Conservation (phyloP, 2,888 invertebrate genomes). For the Biston betularia region DNA sequence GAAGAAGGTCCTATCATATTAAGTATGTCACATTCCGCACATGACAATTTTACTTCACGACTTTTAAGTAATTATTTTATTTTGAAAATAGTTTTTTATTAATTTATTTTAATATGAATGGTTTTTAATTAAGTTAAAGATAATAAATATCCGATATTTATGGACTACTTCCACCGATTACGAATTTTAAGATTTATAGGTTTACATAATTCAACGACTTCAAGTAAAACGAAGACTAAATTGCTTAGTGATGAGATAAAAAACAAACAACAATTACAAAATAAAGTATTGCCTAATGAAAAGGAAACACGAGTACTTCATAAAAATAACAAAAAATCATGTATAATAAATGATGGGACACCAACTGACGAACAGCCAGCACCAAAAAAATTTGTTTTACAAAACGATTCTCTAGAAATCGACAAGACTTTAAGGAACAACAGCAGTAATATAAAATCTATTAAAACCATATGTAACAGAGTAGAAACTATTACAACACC, state of each 20-base stretch:
- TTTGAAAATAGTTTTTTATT: not conserved
- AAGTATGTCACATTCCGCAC: not conserved
- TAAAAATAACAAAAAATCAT: not conserved
- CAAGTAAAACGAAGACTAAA: not conserved
- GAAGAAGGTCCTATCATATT: not conserved
- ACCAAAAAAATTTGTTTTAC: not conserved
- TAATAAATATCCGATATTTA: constrained; percentile 3
- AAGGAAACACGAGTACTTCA: not conserved
- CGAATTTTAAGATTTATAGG: not conserved
- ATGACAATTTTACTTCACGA: not conserved
- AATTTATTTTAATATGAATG: constrained; percentile 7
- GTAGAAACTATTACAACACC: not conserved
- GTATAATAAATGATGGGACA: not conserved
- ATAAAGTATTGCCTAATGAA: not conserved
- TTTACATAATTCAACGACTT: not conserved
- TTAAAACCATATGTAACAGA: constrained; percentile 3
- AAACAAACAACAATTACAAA: not conserved
- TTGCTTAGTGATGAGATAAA: not conserved
- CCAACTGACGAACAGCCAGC: not conserved
- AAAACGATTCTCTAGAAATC: constrained; percentile 4
- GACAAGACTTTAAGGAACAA: not conserved
- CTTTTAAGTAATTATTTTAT: not conserved
- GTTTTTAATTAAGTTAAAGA: constrained; percentile 10
- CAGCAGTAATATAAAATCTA: not conserved
- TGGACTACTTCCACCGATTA: constrained; percentile 1